Percentiles rank a stretch among this genome's conserved stretches.
phyloP scores from a whole-genome alignment of 2,888 invertebrate genomes.

The Melanchra persicariae region DNA sequence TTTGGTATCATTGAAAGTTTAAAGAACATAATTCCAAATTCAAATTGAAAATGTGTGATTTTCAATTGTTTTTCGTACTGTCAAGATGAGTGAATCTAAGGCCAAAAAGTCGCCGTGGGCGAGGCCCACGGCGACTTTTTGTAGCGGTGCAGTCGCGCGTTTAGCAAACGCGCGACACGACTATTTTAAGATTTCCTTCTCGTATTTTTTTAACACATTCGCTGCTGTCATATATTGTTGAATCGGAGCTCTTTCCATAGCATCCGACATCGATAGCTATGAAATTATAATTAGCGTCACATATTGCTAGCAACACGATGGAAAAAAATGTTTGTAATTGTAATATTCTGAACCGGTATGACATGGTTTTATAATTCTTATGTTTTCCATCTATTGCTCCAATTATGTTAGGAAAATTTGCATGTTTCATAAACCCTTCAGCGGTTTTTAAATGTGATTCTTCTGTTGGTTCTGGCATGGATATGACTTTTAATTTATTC shows the following conservation, averaged over 20 bases:
- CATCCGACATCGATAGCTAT: slow-evolving; percentile 26
- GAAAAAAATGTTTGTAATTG: slow-evolving; percentile 50
- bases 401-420: slow-evolving; percentile 48
- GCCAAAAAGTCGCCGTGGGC: no score
- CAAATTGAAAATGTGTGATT: no score
- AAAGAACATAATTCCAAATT: no score
- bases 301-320: slow-evolving; percentile 20
- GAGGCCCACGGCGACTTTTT: no score
- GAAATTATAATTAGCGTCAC: slow-evolving; percentile 28
- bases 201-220: no score
- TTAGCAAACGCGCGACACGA: no score
- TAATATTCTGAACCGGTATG: slow-evolving; percentile 38
- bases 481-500: slow-evolving; percentile 41
- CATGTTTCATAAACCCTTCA: slow-evolving; percentile 10
- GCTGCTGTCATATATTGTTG: neutral
- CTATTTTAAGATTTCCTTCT: no score
- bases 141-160: no score
- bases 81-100: no score
- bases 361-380: slow-evolving; percentile 48
- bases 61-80: no score
- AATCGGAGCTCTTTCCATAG: slow-evolving; percentile 13
- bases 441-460: slow-evolving; percentile 42
- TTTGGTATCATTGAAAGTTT: no score
- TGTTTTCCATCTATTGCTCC: slow-evolving; percentile 40
- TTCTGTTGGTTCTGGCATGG: slow-evolving; percentile 45